Evolutionary conservation across 2,888 invertebrate genomes (phyloP).

Genomic region (Gryllus longicercus): DNA sequence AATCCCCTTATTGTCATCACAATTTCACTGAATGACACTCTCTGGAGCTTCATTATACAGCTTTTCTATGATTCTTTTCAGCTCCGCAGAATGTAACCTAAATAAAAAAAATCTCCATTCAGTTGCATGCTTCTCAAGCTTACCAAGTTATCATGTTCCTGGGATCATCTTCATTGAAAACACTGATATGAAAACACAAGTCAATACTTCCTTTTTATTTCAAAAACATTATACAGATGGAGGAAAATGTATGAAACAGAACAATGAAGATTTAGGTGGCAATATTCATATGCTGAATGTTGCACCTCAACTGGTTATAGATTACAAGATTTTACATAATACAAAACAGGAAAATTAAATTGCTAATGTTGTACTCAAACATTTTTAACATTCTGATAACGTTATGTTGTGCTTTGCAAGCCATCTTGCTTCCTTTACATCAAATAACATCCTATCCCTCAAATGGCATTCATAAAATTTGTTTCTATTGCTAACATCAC

Average conservation of each 20-base stretch:
- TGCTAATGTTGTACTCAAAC: background rate
- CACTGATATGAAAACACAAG: background rate
- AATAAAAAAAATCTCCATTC: too few relatives aligned
- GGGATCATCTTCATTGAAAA: background rate
- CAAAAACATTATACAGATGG: constrained; percentile 8
- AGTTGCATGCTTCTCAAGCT: too few relatives aligned
- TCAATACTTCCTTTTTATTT: constrained; percentile 17
- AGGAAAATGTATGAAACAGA: background rate
- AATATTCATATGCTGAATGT: background rate
- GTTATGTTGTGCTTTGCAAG: background rate
- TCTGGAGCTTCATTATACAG: too few relatives aligned
- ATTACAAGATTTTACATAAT: too few relatives aligned
- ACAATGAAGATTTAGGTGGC: background rate
- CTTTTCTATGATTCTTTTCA: too few relatives aligned
- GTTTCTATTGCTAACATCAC: background rate
- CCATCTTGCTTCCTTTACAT: background rate
- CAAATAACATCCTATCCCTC: background rate
- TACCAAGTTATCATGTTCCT: too few relatives aligned
- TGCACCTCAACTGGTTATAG: too few relatives aligned
- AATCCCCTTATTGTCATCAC: too few relatives aligned
- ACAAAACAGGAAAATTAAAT: background rate
- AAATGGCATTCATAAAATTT: background rate
- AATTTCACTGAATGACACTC: too few relatives aligned
- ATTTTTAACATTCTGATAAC: background rate
- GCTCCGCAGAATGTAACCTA: too few relatives aligned